phyloP scores from a whole-genome alignment of 2,888 invertebrate species.

The Sesia bembeciformis region DNA sequence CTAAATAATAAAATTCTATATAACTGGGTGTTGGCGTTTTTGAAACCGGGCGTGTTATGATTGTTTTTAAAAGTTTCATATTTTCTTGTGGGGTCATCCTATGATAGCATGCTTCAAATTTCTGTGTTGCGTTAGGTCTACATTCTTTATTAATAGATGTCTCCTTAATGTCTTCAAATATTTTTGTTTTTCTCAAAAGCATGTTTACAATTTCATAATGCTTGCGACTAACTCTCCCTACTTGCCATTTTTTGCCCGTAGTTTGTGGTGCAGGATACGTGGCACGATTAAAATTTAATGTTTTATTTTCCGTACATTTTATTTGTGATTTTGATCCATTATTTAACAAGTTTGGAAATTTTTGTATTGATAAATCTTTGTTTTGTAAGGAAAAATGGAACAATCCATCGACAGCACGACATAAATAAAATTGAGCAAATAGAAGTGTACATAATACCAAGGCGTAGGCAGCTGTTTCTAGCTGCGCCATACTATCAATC shows the following conservation, averaged over 20 bases:
- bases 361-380: no score
- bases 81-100: neutral
- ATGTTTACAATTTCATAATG: conserved; percentile 50
- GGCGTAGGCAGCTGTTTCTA: no score
- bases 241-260: conserved; percentile 27
- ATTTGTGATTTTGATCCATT: no score
- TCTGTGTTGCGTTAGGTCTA: conserved; percentile 2
- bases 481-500: no score
- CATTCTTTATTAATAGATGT: conserved; percentile 7
- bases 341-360: no score
- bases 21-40: conserved; percentile 37
- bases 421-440: no score
- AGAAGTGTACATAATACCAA: no score
- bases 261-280: no score
- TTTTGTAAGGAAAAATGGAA: no score
- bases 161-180: conserved; percentile 22
- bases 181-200: conserved; percentile 44
- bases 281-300: no score
- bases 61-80: neutral
- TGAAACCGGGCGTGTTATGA: neutral
- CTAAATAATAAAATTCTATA: conserved; percentile 59
- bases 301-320: no score
- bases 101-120: neutral
- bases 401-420: no score
- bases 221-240: conserved; percentile 34